Percentiles rank a stretch among this genome's conserved stretches.
phyloP scores from a whole-genome alignment of 2,888 invertebrate genomes.

The Machimus rusticus region DNA sequence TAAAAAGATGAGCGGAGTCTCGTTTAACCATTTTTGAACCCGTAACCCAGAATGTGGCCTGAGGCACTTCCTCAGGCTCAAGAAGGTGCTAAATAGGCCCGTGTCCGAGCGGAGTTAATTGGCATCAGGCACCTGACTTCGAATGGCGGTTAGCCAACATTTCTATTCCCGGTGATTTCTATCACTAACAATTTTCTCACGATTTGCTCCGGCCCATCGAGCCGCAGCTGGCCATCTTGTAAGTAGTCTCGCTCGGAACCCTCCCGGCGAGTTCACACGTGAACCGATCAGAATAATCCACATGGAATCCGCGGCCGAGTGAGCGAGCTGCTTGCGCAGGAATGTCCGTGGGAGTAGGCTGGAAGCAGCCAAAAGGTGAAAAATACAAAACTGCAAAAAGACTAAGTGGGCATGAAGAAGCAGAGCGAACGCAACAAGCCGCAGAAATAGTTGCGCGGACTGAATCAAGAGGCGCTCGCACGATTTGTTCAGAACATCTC shows the following conservation, averaged over 20 bases:
- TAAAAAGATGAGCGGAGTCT: background rate
- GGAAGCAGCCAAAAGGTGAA: background rate
- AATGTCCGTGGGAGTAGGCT: slow-evolving; percentile 21
- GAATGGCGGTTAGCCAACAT: background rate
- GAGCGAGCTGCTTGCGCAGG: background rate
- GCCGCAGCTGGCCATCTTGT: background rate
- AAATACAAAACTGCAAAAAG: background rate
- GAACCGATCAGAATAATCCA: background rate
- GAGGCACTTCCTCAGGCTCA: too few species aligned
- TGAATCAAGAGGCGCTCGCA: slow-evolving; percentile 1
- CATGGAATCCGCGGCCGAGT: background rate
- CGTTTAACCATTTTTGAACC: background rate
- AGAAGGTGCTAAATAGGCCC: background rate
- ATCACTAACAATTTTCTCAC: slow-evolving; percentile 23
- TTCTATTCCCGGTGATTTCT: slow-evolving; percentile 1
- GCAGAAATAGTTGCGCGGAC: background rate
- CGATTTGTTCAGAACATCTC: slow-evolving; percentile 27
- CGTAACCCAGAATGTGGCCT: background rate
- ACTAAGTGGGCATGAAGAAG: background rate
- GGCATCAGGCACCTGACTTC: background rate
- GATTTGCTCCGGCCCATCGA: background rate
- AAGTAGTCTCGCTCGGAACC: background rate
- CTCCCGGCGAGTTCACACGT: background rate
- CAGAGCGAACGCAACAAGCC: background rate
- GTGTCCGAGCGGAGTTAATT: background rate